phyloP scores from a whole-genome alignment of 1,140 invertebrate species.

The Monochamus saltuarius region DNA sequence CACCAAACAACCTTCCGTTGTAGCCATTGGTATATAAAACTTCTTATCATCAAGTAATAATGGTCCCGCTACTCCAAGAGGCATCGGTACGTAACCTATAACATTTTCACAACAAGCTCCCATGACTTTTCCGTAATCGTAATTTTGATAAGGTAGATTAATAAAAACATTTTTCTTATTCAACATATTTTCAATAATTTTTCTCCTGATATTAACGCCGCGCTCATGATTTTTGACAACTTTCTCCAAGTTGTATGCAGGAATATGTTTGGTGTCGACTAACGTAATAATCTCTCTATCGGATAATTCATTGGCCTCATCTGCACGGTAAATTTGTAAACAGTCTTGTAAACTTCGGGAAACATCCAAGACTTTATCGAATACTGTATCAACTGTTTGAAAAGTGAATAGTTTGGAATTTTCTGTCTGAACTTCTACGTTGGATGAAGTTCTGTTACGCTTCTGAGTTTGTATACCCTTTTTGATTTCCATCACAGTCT shows the following conservation, averaged over 20 bases:
- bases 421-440: conserved; percentile 36
- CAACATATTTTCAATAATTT: conserved; percentile 57
- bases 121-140: conserved; percentile 82
- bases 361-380: conserved; percentile 40
- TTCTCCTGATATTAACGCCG: conserved; percentile 78
- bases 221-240: conserved; percentile 75
- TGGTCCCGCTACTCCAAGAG: conserved; percentile 88
- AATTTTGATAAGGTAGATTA: conserved; percentile 78
- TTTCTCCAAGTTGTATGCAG: conserved; percentile 82
- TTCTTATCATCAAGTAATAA: conserved; percentile 78
- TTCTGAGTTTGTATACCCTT: conserved; percentile 14
- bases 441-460: conserved; percentile 26
- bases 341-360: conserved; percentile 73
- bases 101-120: conserved; percentile 98
- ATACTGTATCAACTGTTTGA: neutral
- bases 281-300: conserved; percentile 82
- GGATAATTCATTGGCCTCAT: conserved; percentile 66
- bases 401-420: conserved; percentile 13
- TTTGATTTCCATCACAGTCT: conserved; percentile 17
- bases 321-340: conserved; percentile 70
- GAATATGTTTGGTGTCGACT: conserved; percentile 74
- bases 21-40: conserved; percentile 94
- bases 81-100: conserved; percentile 93
- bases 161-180: conserved; percentile 55
- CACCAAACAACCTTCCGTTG: conserved; percentile 95